phyloP scores from a whole-genome alignment of 2,888 invertebrate genomes.

The Apamea epomidion region DNA sequence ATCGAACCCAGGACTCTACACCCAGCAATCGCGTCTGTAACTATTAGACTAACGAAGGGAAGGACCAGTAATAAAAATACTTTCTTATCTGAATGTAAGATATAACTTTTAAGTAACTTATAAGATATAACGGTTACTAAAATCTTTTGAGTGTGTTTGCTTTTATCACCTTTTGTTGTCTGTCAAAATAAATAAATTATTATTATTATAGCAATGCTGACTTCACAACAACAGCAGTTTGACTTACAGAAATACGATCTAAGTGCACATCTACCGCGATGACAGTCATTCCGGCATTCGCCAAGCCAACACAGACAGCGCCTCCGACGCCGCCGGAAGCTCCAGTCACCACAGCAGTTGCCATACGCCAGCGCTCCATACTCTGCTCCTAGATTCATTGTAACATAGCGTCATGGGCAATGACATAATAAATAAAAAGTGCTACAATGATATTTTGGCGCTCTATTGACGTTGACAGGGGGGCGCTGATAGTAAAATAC shows the following conservation, averaged over 20 bases:
- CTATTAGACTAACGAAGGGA: too few species aligned
- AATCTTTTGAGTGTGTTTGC: too few species aligned
- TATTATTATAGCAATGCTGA: background rate
- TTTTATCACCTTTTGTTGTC: too few species aligned
- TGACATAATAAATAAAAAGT: background rate
- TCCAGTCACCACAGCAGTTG: slow-evolving; percentile 47
- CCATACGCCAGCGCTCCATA: slow-evolving; percentile 32
- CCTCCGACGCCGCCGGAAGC: slow-evolving; percentile 36
- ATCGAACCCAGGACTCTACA: background rate
- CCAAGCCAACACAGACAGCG: slow-evolving; percentile 21
- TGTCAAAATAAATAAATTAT: too few species aligned
- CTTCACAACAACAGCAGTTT: background rate
- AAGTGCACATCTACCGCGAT: slow-evolving; percentile 37
- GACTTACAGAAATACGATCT: slow-evolving; percentile 35
- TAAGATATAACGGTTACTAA: too few species aligned
- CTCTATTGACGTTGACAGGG: too few species aligned
- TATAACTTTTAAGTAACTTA: too few species aligned
- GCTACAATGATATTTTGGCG: background rate
- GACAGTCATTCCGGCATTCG: slow-evolving; percentile 38
- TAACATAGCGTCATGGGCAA: background rate
- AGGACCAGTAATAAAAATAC: background rate
- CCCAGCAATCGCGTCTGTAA: too few species aligned
- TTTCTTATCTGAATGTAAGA: background rate
- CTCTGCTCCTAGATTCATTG: background rate
- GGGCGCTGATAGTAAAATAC: too few species aligned